Evolutionary conservation across 2,888 invertebrate species (phyloP).

Genomic region (Gastrophysa polygoni): DNA sequence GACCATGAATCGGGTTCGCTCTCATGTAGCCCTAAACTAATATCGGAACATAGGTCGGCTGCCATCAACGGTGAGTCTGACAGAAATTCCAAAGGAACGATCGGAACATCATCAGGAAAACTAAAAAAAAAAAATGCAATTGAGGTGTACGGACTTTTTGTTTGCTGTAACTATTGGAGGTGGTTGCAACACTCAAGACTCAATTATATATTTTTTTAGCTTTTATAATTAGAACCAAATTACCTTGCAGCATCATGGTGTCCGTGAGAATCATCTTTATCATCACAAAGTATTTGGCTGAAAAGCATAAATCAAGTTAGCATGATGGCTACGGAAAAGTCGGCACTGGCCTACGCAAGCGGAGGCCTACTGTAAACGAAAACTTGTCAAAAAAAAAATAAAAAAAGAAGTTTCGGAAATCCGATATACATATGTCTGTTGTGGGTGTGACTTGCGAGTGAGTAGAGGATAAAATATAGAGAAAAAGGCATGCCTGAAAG

Average conservation of each 20-base stretch:
- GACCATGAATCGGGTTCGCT: conserved; percentile 95
- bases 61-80: conserved; percentile 75
- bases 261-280: conserved; percentile 63
- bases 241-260: conserved; percentile 64
- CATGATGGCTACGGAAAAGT: conserved; percentile 10
- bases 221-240: too few species aligned
- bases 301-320: conserved; percentile 45
- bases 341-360: conserved; percentile 27
- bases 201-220: too few species aligned
- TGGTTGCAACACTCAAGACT: too few species aligned
- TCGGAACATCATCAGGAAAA: conserved; percentile 73
- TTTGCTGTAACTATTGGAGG: too few species aligned
- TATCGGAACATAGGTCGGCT: conserved; percentile 82
- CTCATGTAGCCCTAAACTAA: conserved; percentile 77
- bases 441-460: conserved; percentile 33
- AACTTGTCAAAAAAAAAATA: conserved; percentile 27
- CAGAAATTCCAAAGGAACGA: conserved; percentile 72
- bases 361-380: conserved; percentile 32
- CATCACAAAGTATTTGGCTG: conserved; percentile 73
- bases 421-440: conserved; percentile 25
- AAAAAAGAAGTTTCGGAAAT: conserved; percentile 14
- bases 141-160: neutral
- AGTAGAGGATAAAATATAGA: conserved; percentile 32
- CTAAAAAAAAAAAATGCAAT: conserved; percentile 55
- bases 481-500: conserved; percentile 37